Conservation (phyloP, 2,888 invertebrate genomes). For the Tetranychus piercei region DNA sequence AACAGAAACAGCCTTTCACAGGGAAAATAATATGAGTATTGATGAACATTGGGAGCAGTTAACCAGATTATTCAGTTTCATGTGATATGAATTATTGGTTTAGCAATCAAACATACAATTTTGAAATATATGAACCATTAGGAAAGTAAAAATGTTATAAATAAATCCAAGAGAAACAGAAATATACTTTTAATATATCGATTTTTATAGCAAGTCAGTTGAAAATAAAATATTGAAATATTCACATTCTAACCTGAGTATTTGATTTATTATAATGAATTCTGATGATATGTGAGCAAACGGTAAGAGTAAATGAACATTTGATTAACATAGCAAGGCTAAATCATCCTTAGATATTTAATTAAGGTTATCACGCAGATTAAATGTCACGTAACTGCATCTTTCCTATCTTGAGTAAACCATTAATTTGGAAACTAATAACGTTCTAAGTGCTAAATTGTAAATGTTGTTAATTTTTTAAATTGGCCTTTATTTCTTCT, state of each 20-base stretch:
- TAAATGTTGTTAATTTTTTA: neutral
- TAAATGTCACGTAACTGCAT: neutral
- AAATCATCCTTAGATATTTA: neutral
- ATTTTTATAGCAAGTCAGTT: no score
- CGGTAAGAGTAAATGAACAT: neutral
- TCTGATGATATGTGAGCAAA: neutral
- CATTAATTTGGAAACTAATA: neutral
- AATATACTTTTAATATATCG: no score
- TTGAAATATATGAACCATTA: no score
- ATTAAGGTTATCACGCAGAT: neutral
- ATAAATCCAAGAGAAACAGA: no score
- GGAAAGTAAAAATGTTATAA: no score
- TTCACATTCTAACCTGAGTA: neutral
- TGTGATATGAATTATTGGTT: no score
- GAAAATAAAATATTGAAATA: no score
- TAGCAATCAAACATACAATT: no score
- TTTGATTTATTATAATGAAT: neutral
- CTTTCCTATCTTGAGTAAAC: neutral
- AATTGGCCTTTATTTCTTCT: neutral
- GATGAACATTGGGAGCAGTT: no score
- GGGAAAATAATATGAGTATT: no score
- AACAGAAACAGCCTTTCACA: no score
- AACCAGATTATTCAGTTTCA: no score
- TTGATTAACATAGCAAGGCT: neutral
- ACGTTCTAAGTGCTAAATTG: neutral